These are phyloP conservation scores for Thunnus thynnus DNA, from an alignment of 2,113 vertebrate genomes.

Conservation along the genomic window DNA sequence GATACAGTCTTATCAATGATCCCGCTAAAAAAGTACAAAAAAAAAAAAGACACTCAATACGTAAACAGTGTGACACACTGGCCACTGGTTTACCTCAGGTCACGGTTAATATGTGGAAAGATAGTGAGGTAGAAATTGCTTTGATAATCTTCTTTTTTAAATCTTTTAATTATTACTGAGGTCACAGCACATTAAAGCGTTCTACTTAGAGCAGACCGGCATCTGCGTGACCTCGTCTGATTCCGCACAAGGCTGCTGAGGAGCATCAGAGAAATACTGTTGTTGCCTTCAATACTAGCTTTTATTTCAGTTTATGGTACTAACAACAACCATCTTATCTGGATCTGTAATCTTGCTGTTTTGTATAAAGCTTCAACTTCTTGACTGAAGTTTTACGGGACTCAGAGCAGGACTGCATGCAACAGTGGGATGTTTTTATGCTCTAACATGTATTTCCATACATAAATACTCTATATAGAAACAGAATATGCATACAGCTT, in stretches of 20 bases:
- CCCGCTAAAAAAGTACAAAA: background rate
- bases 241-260: background rate
- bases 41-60: background rate
- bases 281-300: constrained; percentile 1
- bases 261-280: constrained; percentile 24
- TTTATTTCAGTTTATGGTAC: constrained; percentile 40
- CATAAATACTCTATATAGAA: background rate
- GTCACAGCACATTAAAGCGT: constrained; percentile 63
- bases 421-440: constrained; percentile 5
- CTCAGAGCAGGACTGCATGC: constrained; percentile 19
- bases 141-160: constrained; percentile 53
- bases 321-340: constrained; percentile 25
- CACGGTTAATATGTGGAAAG: constrained; percentile 47
- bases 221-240: constrained; percentile 20
- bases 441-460: background rate
- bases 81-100: constrained; percentile 36
- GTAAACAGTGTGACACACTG: background rate
- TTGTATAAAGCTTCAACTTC: constrained; percentile 1
- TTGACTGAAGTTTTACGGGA: constrained; percentile 30
- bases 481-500: too few relatives aligned
- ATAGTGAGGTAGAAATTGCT: constrained; percentile 35
- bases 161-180: constrained; percentile 38
- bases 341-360: constrained; percentile 44
- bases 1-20: background rate
- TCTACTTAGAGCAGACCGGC: constrained; percentile 42